Conservation (phyloP, 2,888 invertebrate species). For the Tipula lateralis region DNA sequence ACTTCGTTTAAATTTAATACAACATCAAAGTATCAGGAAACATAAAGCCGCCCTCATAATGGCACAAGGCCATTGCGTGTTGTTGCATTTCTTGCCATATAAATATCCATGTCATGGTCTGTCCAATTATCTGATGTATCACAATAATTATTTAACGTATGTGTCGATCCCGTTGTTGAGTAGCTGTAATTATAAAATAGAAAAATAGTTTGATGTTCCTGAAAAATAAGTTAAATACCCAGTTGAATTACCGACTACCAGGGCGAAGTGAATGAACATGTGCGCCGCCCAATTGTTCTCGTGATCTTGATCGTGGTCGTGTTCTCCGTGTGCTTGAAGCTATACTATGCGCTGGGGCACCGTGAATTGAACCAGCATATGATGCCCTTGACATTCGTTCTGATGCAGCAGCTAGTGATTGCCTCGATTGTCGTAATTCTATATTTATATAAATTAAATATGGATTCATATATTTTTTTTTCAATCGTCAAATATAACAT, state of each 20-base stretch:
- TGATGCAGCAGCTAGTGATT: slow-evolving; percentile 76
- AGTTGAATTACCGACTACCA: slow-evolving; percentile 62
- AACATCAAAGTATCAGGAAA: slow-evolving; percentile 51
- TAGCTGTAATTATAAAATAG: slow-evolving; percentile 45
- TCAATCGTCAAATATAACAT: too few species aligned
- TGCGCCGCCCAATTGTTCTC: slow-evolving; percentile 55
- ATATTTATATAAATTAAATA: slow-evolving; percentile 39
- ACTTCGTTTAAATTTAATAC: slow-evolving; percentile 49
- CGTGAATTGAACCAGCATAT: slow-evolving; percentile 62
- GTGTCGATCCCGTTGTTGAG: slow-evolving; percentile 72
- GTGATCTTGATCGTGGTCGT: slow-evolving; percentile 72
- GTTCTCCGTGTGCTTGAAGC: slow-evolving; percentile 62
- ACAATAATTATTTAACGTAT: slow-evolving; percentile 78
- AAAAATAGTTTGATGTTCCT: background rate
- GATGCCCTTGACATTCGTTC: slow-evolving; percentile 75
- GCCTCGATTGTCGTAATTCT: slow-evolving; percentile 81
- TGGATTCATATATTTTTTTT: background rate
- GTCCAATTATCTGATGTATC: slow-evolving; percentile 91
- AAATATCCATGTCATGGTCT: slow-evolving; percentile 93
- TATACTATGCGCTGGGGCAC: slow-evolving; percentile 52
- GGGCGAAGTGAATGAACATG: slow-evolving; percentile 57
- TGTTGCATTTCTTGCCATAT: slow-evolving; percentile 87
- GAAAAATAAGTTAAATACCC: background rate
- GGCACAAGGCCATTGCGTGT: slow-evolving; percentile 80
- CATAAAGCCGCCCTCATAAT: slow-evolving; percentile 56